Conservation (phyloP, 2,797 vertebrate genomes). For the Smutsia temminckii region DNA sequence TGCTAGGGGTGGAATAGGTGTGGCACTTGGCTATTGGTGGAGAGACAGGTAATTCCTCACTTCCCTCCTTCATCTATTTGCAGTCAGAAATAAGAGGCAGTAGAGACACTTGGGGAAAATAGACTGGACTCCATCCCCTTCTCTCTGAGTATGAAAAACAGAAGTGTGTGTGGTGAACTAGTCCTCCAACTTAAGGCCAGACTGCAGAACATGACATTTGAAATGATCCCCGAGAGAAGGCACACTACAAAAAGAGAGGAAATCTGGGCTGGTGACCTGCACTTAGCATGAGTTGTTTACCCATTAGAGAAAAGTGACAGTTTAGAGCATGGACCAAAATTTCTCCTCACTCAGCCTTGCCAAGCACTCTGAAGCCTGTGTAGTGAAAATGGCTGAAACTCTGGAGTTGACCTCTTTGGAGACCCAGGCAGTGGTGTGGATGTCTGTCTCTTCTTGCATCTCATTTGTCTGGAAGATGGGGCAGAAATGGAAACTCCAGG, state of each 20-base stretch:
- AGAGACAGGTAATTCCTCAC: neutral
- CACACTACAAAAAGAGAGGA: neutral
- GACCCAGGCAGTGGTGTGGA: neutral
- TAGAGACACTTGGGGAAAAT: neutral
- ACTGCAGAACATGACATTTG: neutral
- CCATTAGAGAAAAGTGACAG: neutral
- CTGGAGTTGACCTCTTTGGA: neutral
- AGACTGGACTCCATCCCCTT: neutral
- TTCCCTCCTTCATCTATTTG: neutral
- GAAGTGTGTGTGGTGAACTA: neutral
- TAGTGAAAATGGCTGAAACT: neutral
- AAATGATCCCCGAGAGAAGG: neutral
- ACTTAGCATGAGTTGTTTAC: neutral
- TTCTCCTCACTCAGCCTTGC: neutral
- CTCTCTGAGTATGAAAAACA: neutral
- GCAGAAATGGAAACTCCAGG: neutral
- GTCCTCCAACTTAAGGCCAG: neutral
- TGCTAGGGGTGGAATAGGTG: fast-evolving
- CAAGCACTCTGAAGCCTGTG: neutral
- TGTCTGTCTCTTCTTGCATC: neutral
- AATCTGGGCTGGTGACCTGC: no score
- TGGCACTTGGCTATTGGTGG: neutral
- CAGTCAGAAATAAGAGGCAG: neutral
- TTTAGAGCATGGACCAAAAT: neutral
- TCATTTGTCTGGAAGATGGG: neutral